These are phyloP conservation scores for Drosophila ficusphila DNA, from an alignment of 1,140 invertebrate species.

Conservation along the genomic window DNA sequence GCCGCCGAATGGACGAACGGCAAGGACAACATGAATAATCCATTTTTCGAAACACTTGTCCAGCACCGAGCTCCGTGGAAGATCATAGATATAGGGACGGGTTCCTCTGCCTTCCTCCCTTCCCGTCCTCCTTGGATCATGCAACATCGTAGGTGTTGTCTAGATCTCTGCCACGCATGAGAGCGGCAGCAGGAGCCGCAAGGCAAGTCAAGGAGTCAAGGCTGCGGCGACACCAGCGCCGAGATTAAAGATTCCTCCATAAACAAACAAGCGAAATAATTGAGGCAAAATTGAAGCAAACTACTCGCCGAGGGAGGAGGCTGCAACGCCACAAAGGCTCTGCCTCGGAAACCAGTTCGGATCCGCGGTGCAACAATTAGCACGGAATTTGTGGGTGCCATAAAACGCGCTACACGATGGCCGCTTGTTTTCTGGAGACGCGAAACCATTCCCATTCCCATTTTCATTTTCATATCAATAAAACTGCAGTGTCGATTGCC, in stretches of 20 bases:
- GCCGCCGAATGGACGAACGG: conserved; percentile 19
- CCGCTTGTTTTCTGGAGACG: conserved; percentile 64
- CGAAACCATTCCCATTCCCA: conserved; percentile 50
- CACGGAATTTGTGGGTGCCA: conserved; percentile 81
- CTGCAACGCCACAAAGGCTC: conserved; percentile 12
- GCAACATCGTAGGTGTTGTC: conserved; percentile 53
- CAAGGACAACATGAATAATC: conserved; percentile 80
- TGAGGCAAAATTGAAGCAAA: conserved; percentile 84
- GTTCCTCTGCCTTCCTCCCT: not conserved
- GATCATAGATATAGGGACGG: conserved; percentile 65
- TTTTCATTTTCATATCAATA: conserved; percentile 57
- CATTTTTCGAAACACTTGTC: conserved; percentile 80
- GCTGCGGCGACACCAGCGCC: conserved; percentile 61
- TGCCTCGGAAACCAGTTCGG: conserved; percentile 47
- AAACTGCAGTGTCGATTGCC: conserved; percentile 20
- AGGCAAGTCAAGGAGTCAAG: conserved; percentile 51
- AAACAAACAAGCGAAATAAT: conserved; percentile 84
- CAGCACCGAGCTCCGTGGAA: conserved; percentile 12
- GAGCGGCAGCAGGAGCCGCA: conserved; percentile 29
- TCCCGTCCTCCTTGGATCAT: conserved; percentile 1
- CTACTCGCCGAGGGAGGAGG: conserved; percentile 44
- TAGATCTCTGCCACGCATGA: conserved; percentile 78
- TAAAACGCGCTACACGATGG: conserved; percentile 77
- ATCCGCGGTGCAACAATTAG: conserved; percentile 74
- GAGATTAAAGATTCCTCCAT: conserved; percentile 83